Conservation (phyloP, 2,797 vertebrate species). For the Sebastes baramenuke region DNA sequence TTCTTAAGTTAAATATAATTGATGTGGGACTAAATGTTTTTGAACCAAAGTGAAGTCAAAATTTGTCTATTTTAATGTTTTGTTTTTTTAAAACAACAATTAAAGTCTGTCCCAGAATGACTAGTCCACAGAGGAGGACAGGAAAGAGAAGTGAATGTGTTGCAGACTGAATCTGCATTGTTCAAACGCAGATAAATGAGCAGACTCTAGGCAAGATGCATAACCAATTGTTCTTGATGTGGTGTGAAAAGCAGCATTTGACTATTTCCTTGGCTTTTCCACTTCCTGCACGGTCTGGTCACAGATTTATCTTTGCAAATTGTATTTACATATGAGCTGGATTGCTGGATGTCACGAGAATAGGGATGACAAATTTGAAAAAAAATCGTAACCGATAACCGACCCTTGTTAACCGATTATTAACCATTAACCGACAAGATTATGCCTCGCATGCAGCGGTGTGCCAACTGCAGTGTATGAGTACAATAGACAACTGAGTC, state of each 20-base stretch:
- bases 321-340: not conserved
- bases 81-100: not conserved
- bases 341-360: too few relatives aligned
- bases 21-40: not conserved
- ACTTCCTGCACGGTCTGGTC: not conserved
- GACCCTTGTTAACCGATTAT: too few relatives aligned
- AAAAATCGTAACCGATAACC: too few relatives aligned
- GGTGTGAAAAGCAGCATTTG: constrained; percentile 18
- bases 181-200: not conserved
- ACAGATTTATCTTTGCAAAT: not conserved
- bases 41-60: not conserved
- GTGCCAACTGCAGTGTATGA: too few relatives aligned
- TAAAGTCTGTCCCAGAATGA: not conserved
- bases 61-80: not conserved
- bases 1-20: not conserved
- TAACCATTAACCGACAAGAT: too few relatives aligned
- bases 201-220: not conserved
- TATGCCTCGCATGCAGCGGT: too few relatives aligned
- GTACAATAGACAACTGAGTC: too few relatives aligned
- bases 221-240: constrained; percentile 13
- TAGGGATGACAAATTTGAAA: too few relatives aligned
- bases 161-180: not conserved
- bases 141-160: not conserved
- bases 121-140: not conserved
- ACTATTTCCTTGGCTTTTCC: constrained; percentile 11